A percentile compares a stretch with the other conserved stretches of the same genome.
Conservation (phyloP, 1,140 invertebrate species). For the Portunus trituberculatus region DNA sequence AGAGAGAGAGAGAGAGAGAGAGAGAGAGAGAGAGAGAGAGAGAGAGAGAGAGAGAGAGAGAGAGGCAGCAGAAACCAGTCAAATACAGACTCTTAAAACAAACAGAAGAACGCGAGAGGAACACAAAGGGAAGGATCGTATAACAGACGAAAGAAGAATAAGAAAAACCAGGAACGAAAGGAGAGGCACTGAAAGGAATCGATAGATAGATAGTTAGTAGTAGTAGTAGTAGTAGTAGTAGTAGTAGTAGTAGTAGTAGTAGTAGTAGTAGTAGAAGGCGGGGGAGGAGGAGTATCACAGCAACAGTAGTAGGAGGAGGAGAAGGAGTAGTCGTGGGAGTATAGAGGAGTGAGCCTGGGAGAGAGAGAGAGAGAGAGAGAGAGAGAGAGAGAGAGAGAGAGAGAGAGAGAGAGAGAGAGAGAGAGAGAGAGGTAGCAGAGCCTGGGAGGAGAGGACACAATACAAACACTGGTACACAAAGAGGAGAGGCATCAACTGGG, state of each 20-base stretch:
- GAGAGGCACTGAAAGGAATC: too few relatives aligned
- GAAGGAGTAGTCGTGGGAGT: neutral
- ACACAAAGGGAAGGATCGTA: too few relatives aligned
- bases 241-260: slow-evolving; percentile 22
- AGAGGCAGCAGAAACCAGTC: too few relatives aligned
- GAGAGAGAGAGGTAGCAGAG: too few relatives aligned
- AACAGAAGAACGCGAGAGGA: too few relatives aligned
- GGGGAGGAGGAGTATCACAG: neutral
- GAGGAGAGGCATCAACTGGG: neutral
- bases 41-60: neutral
- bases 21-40: neutral
- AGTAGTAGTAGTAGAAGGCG: neutral
- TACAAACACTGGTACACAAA: neutral
- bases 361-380: too few relatives aligned
- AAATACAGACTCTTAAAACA: too few relatives aligned
- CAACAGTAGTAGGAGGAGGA: neutral
- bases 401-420: too few relatives aligned
- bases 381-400: too few relatives aligned
- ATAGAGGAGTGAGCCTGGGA: neutral
- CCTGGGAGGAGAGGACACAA: neutral
- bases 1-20: slow-evolving; percentile 21
- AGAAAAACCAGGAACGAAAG: too few relatives aligned
- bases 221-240: slow-evolving; percentile 14
- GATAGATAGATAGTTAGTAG: neutral
- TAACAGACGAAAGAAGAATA: too few relatives aligned